phyloP scores from a whole-genome alignment of 2,888 invertebrate genomes.

The Drosophila mimetica region DNA sequence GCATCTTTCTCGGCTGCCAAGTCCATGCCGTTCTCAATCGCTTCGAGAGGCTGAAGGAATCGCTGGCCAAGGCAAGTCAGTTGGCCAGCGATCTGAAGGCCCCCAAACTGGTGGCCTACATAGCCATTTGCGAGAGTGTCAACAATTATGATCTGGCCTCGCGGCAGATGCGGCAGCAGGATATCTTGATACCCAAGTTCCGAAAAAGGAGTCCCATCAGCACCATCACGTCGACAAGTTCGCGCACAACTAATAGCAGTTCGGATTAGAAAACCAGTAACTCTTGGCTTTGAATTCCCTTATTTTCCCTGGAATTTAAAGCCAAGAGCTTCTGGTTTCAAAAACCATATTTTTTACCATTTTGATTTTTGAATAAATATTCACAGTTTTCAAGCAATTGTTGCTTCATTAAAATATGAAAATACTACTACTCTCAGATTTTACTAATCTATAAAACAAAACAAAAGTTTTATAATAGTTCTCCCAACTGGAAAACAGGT shows the following conservation, averaged over 20 bases:
- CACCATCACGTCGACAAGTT: background rate
- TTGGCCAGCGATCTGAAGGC: slow-evolving; percentile 60
- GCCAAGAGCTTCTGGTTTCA: background rate
- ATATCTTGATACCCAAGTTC: background rate
- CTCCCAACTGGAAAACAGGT: background rate
- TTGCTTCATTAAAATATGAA: too few species aligned
- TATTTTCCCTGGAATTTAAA: background rate
- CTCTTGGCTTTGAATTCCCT: background rate
- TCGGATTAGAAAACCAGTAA: background rate
- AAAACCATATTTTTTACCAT: background rate
- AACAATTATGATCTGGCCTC: slow-evolving; percentile 62
- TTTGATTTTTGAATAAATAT: background rate
- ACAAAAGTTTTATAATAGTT: background rate
- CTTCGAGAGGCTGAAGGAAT: slow-evolving; percentile 69
- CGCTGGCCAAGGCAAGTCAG: slow-evolving; percentile 58
- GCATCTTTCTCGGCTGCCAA: slow-evolving; percentile 71
- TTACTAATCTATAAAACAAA: too few species aligned
- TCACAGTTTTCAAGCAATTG: too few species aligned
- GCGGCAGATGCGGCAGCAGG: slow-evolving; percentile 10
- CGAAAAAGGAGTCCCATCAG: background rate
- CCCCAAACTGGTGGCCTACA: slow-evolving; percentile 53
- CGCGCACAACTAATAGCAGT: background rate
- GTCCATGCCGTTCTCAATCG: slow-evolving; percentile 75
- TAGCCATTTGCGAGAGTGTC: slow-evolving; percentile 61
- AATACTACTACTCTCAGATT: too few species aligned